Conservation (phyloP, 2,113 vertebrate genomes). For the Eurystomus gularis region DNA sequence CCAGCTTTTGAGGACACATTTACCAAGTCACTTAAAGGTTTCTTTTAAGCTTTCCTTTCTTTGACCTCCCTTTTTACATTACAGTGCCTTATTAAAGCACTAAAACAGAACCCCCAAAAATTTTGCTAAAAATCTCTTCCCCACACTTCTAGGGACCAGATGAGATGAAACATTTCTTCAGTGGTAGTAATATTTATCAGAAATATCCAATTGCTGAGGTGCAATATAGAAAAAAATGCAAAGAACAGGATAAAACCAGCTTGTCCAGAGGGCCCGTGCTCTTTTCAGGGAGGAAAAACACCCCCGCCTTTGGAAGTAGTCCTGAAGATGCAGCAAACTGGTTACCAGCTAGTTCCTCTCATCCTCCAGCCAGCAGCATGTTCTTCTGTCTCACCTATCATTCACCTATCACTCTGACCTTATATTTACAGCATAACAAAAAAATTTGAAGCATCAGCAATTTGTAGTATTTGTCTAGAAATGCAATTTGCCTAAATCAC, state of each 20-base stretch:
- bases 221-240: not conserved
- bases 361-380: not conserved
- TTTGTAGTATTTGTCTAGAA: not conserved
- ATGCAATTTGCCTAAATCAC: not conserved
- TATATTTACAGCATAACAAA: not conserved
- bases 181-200: not conserved
- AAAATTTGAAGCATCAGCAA: not conserved
- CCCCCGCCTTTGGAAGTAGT: not conserved
- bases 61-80: not conserved
- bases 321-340: not conserved
- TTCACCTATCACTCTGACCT: not conserved
- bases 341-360: not conserved
- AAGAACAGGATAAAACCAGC: not conserved
- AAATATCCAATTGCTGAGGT: not conserved
- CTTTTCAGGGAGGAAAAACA: not conserved
- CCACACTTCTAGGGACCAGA: not conserved
- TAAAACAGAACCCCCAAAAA: not conserved
- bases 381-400: not conserved
- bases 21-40: not conserved
- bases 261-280: not conserved
- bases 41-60: not conserved
- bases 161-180: not conserved
- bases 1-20: not conserved
- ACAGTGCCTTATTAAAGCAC: not conserved
- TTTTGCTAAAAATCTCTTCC: not conserved